Evolutionary conservation across 2,888 invertebrate genomes (phyloP).

Genomic region (Pandemis corylana): DNA sequence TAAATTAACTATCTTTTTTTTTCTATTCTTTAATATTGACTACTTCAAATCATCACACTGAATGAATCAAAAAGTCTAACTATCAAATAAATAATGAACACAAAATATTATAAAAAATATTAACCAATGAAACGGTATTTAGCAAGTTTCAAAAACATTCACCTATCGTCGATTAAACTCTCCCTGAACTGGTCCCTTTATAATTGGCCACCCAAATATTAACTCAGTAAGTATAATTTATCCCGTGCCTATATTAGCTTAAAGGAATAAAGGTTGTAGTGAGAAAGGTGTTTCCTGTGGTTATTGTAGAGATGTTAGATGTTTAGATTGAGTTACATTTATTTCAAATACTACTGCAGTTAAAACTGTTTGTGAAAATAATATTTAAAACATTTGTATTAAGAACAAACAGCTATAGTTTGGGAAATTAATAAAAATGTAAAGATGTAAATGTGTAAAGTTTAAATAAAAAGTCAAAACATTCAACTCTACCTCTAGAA

Average conservation of each 20-base stretch:
- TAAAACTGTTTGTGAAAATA: background rate
- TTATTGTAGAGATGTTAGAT: background rate
- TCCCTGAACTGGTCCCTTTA: conserved; percentile 7
- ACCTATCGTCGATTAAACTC: conserved; percentile 10
- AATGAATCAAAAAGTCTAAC: no score
- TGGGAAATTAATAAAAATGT: no score
- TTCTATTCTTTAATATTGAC: no score
- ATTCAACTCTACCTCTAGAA: background rate
- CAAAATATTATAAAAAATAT: no score
- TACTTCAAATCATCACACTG: no score
- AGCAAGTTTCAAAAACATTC: background rate
- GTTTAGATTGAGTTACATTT: background rate
- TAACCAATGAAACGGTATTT: background rate
- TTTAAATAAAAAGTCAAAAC: no score
- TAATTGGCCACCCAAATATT: conserved; percentile 18
- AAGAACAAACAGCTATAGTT: no score
- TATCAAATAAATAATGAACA: no score
- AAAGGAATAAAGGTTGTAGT: background rate
- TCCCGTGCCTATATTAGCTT: conserved; percentile 11
- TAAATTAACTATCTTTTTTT: no score
- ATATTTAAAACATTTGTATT: no score
- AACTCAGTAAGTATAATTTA: conserved; percentile 17
- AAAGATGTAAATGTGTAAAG: no score
- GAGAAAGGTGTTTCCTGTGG: conserved; percentile 4
- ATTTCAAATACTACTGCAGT: background rate